Evolutionary conservation across 2,797 vertebrate genomes (phyloP).

Genomic region (Acanthiza pusilla): DNA sequence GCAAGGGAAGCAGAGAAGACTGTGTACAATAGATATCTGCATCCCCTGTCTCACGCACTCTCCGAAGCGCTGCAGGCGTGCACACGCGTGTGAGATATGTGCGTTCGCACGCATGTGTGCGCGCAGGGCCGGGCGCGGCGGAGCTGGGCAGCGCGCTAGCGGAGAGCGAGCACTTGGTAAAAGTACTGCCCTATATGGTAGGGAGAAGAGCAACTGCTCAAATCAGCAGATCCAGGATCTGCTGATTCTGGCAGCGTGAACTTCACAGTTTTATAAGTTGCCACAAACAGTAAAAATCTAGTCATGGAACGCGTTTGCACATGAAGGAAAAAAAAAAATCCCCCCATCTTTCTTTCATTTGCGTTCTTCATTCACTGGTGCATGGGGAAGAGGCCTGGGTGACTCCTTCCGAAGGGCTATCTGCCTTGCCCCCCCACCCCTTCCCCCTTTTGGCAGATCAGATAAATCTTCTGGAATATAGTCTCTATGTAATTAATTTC

Average conservation of each 20-base stretch:
- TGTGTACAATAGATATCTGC: not conserved
- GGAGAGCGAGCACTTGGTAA: not conserved
- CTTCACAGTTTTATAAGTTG: not conserved
- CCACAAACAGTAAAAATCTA: not conserved
- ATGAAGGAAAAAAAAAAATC: not conserved
- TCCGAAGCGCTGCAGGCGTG: not conserved
- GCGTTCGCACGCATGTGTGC: not conserved
- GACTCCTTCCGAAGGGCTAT: not conserved
- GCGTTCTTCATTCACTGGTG: not conserved
- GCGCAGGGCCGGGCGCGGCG: not conserved
- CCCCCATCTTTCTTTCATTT: not conserved
- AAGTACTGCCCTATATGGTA: constrained; percentile 25
- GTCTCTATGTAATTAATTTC: not conserved
- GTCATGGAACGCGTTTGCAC: not conserved
- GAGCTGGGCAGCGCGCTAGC: not conserved
- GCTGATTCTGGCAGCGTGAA: not conserved
- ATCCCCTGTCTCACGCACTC: not conserved
- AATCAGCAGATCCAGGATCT: not conserved
- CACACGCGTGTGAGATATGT: not conserved
- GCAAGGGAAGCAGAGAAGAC: not conserved
- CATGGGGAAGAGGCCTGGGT: not conserved
- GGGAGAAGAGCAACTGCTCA: not conserved
- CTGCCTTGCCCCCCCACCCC: not conserved
- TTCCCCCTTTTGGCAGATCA: not conserved
- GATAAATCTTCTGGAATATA: not conserved